A percentile compares a stretch with the other conserved stretches of the same genome.
These are phyloP conservation scores for Drosophila affinis DNA, from an alignment of 2,888 invertebrate genomes.

Conservation along the genomic window DNA sequence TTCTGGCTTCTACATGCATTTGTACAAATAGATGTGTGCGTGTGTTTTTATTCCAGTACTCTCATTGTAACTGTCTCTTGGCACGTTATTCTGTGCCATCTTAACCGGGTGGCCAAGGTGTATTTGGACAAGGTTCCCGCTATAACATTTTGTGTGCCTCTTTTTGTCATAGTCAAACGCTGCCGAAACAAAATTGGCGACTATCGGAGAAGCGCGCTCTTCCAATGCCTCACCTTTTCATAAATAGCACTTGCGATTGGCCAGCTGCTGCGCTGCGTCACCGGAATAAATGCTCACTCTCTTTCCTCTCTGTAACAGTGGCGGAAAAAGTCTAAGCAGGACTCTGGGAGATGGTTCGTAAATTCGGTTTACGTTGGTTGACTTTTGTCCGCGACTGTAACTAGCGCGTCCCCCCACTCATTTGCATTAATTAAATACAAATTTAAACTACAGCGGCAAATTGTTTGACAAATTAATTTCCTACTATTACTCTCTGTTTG, in stretches of 20 bases:
- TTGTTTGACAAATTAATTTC: constrained; percentile 72
- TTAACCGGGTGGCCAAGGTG: constrained; percentile 36
- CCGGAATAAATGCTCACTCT: constrained; percentile 8
- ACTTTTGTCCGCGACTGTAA: neutral
- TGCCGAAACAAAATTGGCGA: constrained; percentile 20
- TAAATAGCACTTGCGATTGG: neutral
- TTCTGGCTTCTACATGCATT: constrained; percentile 27
- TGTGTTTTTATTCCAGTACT: too few relatives aligned
- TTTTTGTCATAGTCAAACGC: too few relatives aligned
- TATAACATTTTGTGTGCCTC: neutral
- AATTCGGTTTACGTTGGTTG: neutral
- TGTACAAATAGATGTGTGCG: neutral
- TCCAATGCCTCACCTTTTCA: constrained; percentile 7
- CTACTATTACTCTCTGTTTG: constrained; percentile 45
- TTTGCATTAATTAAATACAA: constrained; percentile 71
- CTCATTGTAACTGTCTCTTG: constrained; percentile 31
- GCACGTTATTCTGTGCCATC: constrained; percentile 47
- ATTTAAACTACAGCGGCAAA: constrained; percentile 66
- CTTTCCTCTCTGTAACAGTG: neutral
- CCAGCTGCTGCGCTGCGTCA: constrained; percentile 43
- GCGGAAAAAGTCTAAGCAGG: neutral
- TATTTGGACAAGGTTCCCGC: constrained; percentile 1
- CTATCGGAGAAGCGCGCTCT: neutral
- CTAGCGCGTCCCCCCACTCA: constrained; percentile 44
- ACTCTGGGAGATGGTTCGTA: neutral